These are phyloP conservation scores for Dascillus cervinus DNA, from an alignment of 2,888 invertebrate genomes.

Conservation along the genomic window DNA sequence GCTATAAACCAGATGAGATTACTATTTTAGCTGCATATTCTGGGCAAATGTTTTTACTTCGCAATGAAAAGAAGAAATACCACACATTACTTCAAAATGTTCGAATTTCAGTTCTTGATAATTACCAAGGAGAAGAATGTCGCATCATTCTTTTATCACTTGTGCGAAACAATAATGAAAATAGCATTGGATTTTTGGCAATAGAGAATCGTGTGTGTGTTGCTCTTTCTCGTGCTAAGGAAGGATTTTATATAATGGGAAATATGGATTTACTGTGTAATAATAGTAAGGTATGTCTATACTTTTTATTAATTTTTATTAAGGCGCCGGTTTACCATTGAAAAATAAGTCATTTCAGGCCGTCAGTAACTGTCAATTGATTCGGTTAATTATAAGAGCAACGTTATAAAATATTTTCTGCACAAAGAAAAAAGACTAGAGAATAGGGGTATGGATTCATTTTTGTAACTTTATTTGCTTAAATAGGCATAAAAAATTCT, in stretches of 20 bases:
- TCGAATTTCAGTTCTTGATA: conserved; percentile 63
- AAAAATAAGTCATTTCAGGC: no score
- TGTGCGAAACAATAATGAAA: conserved; percentile 64
- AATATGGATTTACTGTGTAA: conserved; percentile 54
- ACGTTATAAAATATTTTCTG: no score
- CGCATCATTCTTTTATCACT: conserved; percentile 71
- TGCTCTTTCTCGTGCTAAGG: conserved; percentile 64
- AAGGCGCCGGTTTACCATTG: no score
- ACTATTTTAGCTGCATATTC: conserved; percentile 68
- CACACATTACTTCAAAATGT: conserved; percentile 43
- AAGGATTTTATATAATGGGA: conserved; percentile 66
- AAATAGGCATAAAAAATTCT: no score
- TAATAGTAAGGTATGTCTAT: conserved; percentile 39
- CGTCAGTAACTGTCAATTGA: no score
- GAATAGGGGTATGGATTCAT: no score
- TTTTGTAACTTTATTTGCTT: no score
- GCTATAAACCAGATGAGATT: conserved; percentile 53
- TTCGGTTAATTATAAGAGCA: no score
- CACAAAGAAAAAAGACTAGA: no score
- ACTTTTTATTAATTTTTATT: no score
- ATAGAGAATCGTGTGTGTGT: conserved; percentile 69
- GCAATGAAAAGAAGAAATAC: conserved; percentile 38
- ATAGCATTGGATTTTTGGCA: conserved; percentile 62
- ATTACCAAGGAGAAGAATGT: conserved; percentile 75
- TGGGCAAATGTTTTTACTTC: conserved; percentile 58